Evolutionary conservation across 30 jellyfish, hydroid and myxozoan genomes (phyloP), one percentile per base, ranked within the genome.

Genomic region (Aurelia sp.): DNA sequence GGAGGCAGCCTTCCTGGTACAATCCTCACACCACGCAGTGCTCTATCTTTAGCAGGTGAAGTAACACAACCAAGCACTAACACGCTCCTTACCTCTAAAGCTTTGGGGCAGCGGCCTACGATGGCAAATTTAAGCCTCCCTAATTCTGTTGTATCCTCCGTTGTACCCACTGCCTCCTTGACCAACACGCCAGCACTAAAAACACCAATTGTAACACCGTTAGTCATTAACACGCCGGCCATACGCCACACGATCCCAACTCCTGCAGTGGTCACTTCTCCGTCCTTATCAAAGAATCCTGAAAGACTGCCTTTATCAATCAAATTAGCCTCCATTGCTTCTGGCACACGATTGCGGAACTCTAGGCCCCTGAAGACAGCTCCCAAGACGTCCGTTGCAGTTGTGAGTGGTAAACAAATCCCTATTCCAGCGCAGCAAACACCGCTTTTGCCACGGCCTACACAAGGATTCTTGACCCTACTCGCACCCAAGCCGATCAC

Each of bases 391-490:
- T 60, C 85, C 30, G n/a, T 44, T 13, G 31, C 31, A 11, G 35
- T 62, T 13, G 11, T 71, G 62, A 58, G 79, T 37, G 31, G 60
- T 5, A 23, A 48, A 41, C 51, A 71, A 30, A 40, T 60, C 73
- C 23, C 82, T 1, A 71, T 17, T 7, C 85, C 35, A n/a, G 20
- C 85, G 17, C 31, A n/a, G 37, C 93, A 61, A 71, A 52, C 79
- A 6, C 93, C 86, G 3, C 75, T 84, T 4, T 59, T 73, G 58
- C 93, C 93, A 17, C 13, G 83, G 48, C 93, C 87, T 30, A 84
- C 87, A 2, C 93, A 84, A 21, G 71, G 93, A 17, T 62, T 52
- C 70, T 62, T 84, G 8, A 84, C 86, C 6, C 78, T 84, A 19
- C 71, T 71, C 33, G 74, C 93, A 37, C 78, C 86, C 22, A 73